These are phyloP conservation scores for Poecilobothrus nobilitatus DNA, from an alignment of 2,888 invertebrate species.

Conservation along the genomic window DNA sequence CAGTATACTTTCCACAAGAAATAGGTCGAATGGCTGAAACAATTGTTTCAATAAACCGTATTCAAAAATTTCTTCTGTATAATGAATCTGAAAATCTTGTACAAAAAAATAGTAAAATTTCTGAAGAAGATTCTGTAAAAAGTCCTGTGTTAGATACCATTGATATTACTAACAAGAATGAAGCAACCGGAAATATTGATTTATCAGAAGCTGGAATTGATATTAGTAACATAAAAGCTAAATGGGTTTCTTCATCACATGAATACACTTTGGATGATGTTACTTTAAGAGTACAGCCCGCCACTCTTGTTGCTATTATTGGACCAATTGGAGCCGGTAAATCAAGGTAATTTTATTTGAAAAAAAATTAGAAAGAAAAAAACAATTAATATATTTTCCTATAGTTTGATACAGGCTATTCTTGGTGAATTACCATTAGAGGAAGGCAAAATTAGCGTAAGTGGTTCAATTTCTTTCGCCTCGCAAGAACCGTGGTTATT, in stretches of 20 bases:
- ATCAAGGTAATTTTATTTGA: slow-evolving; percentile 32
- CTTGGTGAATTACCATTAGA: slow-evolving; percentile 47
- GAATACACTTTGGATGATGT: slow-evolving; percentile 62
- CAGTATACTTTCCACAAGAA: slow-evolving; percentile 79
- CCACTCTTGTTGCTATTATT: slow-evolving; percentile 58
- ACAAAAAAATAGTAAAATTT: slow-evolving; percentile 7
- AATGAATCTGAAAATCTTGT: slow-evolving; percentile 44
- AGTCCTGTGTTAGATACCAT: not conserved
- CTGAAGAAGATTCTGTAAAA: slow-evolving; percentile 23
- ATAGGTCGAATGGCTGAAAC: slow-evolving; percentile 57
- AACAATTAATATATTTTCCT: slow-evolving; percentile 9
- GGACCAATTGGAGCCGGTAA: slow-evolving; percentile 67
- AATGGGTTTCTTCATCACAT: slow-evolving; percentile 54
- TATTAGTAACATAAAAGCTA: slow-evolving; percentile 56
- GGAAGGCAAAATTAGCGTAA: slow-evolving; percentile 50
- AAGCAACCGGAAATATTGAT: slow-evolving; percentile 44
- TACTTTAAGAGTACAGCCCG: slow-evolving; percentile 55
- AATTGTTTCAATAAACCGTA: slow-evolving; percentile 50
- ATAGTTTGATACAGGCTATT: slow-evolving; percentile 48
- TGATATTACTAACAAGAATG: slow-evolving; percentile 44
- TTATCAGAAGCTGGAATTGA: slow-evolving; percentile 47
- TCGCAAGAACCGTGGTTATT: slow-evolving; percentile 81
- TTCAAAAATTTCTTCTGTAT: slow-evolving; percentile 53
- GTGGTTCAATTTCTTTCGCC: slow-evolving; percentile 60
- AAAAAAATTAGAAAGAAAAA: not conserved